These are phyloP conservation scores for Azorinus chamasolen DNA, from an alignment of 2,888 invertebrate genomes.

Conservation along the genomic window DNA sequence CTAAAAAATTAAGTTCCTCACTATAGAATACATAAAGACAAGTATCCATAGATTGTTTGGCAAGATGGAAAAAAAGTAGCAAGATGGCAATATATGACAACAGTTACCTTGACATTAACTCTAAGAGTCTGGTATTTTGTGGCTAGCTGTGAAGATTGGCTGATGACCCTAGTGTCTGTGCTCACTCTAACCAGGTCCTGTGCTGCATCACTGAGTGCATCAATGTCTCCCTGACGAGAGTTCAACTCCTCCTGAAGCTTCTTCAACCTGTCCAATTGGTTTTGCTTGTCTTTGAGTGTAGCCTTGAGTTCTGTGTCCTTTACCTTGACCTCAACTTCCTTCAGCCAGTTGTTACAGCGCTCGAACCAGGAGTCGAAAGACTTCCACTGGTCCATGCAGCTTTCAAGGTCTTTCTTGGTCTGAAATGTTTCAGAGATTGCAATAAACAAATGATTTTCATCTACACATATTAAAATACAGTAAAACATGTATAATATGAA, in stretches of 20 bases:
- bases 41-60: no score
- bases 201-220: slow-evolving; percentile 96
- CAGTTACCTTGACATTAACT: slow-evolving; percentile 81
- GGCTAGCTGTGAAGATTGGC: slow-evolving; percentile 83
- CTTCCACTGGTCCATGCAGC: slow-evolving; percentile 95
- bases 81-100: no score
- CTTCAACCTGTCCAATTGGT: slow-evolving; percentile 79
- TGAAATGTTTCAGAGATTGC: slow-evolving; percentile 43
- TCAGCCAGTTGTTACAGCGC: slow-evolving; percentile 94
- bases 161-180: slow-evolving; percentile 81
- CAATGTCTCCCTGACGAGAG: slow-evolving; percentile 90
- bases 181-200: slow-evolving; percentile 88
- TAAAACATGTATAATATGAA: no score
- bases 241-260: slow-evolving; percentile 77
- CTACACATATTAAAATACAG: no score
- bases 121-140: slow-evolving; percentile 81
- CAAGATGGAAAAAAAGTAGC: no score
- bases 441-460: background rate
- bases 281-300: slow-evolving; percentile 82
- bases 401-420: slow-evolving; percentile 89
- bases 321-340: slow-evolving; percentile 94
- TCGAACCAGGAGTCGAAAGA: slow-evolving; percentile 96
- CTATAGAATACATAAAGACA: no score
- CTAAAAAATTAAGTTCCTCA: no score
- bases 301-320: slow-evolving; percentile 86